A percentile compares a stretch with the other conserved stretches of the same genome.
These are phyloP conservation scores for Trachymyrmex septentrionalis DNA, from an alignment of 1,140 invertebrate species.

Conservation along the genomic window DNA sequence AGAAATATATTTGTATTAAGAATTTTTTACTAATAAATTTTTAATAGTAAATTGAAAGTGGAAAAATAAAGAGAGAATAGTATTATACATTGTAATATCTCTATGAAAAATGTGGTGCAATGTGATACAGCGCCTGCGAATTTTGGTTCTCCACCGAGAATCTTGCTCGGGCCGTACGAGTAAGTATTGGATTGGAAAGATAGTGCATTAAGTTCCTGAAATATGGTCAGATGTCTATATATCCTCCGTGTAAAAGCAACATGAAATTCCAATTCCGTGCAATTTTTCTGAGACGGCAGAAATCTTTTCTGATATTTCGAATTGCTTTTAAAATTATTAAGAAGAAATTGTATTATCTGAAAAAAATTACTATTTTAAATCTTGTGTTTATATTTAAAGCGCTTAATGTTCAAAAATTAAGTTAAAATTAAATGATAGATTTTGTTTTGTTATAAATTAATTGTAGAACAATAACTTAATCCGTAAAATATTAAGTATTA, in stretches of 20 bases:
- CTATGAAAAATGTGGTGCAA: background rate
- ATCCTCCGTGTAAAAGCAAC: background rate
- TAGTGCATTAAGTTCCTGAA: slow-evolving; percentile 17
- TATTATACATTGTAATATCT: slow-evolving; percentile 7
- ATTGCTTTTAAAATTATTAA: background rate
- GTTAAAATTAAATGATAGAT: background rate
- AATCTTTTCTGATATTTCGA: background rate
- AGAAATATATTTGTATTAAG: background rate
- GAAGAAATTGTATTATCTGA: background rate
- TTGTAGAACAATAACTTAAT: background rate
- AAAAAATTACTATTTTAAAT: background rate
- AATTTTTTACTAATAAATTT: background rate
- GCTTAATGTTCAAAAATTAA: background rate
- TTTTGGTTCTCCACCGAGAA: slow-evolving; percentile 25
- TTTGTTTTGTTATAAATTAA: background rate
- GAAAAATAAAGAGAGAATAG: background rate
- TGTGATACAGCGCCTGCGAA: background rate
- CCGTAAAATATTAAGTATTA: background rate
- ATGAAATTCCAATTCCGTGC: background rate
- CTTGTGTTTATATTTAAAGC: background rate
- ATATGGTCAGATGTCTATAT: slow-evolving; percentile 17
- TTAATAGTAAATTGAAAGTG: background rate
- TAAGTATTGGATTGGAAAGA: slow-evolving; percentile 25
- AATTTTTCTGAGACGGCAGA: background rate
- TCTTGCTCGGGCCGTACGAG: background rate